Evolutionary conservation across 2,113 vertebrate genomes (phyloP).

Genomic region (Thymallus thymallus): DNA sequence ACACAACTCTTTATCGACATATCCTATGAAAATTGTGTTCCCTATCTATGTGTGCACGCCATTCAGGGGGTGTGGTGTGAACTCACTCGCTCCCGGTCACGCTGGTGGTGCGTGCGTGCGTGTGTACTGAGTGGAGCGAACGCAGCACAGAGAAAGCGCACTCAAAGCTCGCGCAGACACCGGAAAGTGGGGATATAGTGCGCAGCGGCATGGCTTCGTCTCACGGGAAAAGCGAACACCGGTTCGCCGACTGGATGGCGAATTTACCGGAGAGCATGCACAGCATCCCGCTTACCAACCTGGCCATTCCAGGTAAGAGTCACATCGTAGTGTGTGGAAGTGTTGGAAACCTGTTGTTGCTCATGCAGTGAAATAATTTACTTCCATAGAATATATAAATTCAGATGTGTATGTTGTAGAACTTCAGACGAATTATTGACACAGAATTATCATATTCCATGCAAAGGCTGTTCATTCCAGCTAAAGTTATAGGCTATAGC

Average conservation of each 20-base stretch:
- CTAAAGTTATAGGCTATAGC: no score
- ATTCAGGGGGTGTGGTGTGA: conserved; percentile 63
- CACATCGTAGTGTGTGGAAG: not conserved
- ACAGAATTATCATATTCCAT: no score
- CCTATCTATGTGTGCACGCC: conserved; percentile 62
- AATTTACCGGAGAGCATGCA: conserved; percentile 88
- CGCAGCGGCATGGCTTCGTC: conserved; percentile 87
- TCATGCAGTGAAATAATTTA: not conserved
- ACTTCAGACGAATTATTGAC: no score
- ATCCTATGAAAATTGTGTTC: conserved; percentile 24
- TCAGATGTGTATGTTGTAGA: no score
- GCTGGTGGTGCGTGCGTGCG: not conserved
- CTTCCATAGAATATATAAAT: no score
- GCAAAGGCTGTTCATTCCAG: no score
- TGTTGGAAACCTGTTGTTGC: not conserved
- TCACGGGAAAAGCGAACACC: conserved; percentile 86
- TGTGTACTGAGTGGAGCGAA: conserved; percentile 8
- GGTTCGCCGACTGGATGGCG: conserved; percentile 94
- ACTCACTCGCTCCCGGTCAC: conserved; percentile 32
- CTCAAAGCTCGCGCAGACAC: conserved; percentile 55
- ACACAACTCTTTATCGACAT: not conserved
- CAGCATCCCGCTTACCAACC: conserved; percentile 84
- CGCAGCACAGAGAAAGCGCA: conserved; percentile 29
- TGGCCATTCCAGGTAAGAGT: conserved; percentile 91
- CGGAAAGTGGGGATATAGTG: conserved; percentile 48